Conservation (phyloP, 37 sponge, comb jelly and placozoan species). For the Agelas oroides region DNA sequence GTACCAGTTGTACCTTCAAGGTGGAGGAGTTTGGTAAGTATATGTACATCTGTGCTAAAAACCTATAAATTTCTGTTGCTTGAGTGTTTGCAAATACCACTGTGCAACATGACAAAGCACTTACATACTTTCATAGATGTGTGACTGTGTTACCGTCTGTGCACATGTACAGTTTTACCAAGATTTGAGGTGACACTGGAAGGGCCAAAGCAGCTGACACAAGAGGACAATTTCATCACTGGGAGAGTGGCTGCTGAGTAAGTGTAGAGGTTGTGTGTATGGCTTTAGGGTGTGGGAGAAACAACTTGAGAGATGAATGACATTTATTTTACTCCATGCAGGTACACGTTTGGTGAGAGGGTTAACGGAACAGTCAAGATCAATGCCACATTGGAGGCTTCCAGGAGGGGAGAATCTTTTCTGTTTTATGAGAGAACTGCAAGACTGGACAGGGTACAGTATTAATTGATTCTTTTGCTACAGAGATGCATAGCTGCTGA, state of each 20-base stretch:
- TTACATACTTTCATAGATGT: too few relatives aligned
- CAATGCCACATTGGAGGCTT: slow-evolving; percentile 48
- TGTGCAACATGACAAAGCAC: too few relatives aligned
- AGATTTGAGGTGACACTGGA: slow-evolving; percentile 62
- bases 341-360: slow-evolving; percentile 70
- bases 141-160: too few relatives aligned
- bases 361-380: slow-evolving; percentile 51
- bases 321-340: neutral
- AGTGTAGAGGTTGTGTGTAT: neutral
- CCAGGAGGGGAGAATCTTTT: slow-evolving; percentile 42
- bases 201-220: slow-evolving; percentile 42
- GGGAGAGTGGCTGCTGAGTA: slow-evolving; percentile 43
- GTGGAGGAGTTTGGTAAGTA: slow-evolving; percentile 56
- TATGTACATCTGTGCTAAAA: too few relatives aligned
- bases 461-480: too few relatives aligned
- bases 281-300: too few relatives aligned
- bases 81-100: too few relatives aligned
- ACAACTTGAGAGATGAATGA: too few relatives aligned
- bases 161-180: slow-evolving; percentile 64
- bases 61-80: too few relatives aligned
- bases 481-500: too few relatives aligned
- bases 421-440: slow-evolving; percentile 32
- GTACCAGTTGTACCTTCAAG: slow-evolving; percentile 25
- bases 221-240: slow-evolving; percentile 20
- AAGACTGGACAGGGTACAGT: slow-evolving; percentile 37